Evolutionary conservation across 1,140 invertebrate species (phyloP), one percentile per base, ranked within the genome.

Genomic region (Whitmania pigra): DNA sequence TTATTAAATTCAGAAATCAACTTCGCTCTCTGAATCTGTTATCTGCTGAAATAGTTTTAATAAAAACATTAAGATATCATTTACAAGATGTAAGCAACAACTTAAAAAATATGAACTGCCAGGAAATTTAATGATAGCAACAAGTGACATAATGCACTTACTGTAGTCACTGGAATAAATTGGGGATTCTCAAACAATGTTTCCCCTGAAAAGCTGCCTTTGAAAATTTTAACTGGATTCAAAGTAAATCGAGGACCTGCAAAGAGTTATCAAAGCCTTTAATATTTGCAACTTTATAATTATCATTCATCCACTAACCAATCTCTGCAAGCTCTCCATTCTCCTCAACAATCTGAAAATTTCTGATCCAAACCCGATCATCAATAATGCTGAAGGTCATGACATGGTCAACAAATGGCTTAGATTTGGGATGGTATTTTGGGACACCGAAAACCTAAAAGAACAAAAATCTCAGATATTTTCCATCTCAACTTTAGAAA

Each of bases 341-440:
- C 84, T 97, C 93, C 68, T 92, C 92, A 29, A 97, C 84, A 77
- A 99, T 97, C 84, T 99, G 95, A 81, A 90, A 99, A 84, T 99
- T 98, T 75, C 97, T 86, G 78, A 98, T 97, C 94, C 95, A 99
- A 79, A 99, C 94, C 75, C 92, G 87, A 74, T 94, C 91, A 79
- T 98, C 95, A 17, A 96, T 79, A 73, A 94, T 84, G 73, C 89
- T 89, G 78, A 99, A 99, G 25, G 90, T 91, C 76, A 94, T 92
- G 0, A 99, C 89, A 84, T 97, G 93, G 82, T 99, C 97, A 79
- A 95, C 88, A 80, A 99, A 99, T 20, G 96, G 97, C 83, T 99
- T 94, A 81, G 93, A 97, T 82, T 95, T 97, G 13, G 97, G 96
- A 84, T 99, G 94, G 79, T 93, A 87, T 79, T 96, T 90, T 0